These are phyloP conservation scores for Notodonta ziczac DNA, from an alignment of 2,888 invertebrate species.

Conservation along the genomic window DNA sequence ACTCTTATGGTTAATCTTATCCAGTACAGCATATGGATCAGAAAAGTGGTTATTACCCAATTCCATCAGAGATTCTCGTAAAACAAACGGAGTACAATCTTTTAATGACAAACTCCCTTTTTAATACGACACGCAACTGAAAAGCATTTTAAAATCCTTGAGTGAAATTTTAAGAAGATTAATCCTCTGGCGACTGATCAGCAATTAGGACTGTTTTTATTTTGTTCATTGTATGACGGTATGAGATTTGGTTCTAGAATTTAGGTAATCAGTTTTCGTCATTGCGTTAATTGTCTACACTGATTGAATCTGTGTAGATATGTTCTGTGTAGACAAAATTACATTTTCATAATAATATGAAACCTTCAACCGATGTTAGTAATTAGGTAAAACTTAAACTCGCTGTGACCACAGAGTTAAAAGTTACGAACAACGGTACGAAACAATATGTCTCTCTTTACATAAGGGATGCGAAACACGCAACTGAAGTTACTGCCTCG, in stretches of 20 bases:
- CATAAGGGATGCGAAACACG: not conserved
- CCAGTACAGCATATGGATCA: not conserved
- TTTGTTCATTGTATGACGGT: too few relatives aligned
- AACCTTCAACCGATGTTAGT: too few relatives aligned
- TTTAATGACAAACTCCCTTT: conserved; percentile 29
- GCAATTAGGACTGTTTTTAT: too few relatives aligned
- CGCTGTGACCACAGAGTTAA: not conserved
- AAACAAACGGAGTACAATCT: conserved; percentile 28
- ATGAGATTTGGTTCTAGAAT: too few relatives aligned
- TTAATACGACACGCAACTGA: conserved; percentile 24
- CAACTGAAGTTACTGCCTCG: conserved; percentile 2
- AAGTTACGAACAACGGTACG: not conserved
- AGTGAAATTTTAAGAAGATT: conserved; percentile 28
- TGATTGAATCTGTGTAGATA: too few relatives aligned
- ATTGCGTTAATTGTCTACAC: too few relatives aligned
- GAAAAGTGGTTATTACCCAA: conserved; percentile 27
- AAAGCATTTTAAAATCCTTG: conserved; percentile 22
- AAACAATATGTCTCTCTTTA: not conserved
- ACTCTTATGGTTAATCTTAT: too few relatives aligned
- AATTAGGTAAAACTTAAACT: not conserved
- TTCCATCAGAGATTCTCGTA: conserved; percentile 26
- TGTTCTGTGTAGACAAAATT: too few relatives aligned
- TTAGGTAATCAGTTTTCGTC: too few relatives aligned
- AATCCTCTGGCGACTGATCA: too few relatives aligned
- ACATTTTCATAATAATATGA: too few relatives aligned